Base-by-base conservation (phyloP, 2,797 vertebrate genomes). In the Pseudochromis fuscus region DNA sequence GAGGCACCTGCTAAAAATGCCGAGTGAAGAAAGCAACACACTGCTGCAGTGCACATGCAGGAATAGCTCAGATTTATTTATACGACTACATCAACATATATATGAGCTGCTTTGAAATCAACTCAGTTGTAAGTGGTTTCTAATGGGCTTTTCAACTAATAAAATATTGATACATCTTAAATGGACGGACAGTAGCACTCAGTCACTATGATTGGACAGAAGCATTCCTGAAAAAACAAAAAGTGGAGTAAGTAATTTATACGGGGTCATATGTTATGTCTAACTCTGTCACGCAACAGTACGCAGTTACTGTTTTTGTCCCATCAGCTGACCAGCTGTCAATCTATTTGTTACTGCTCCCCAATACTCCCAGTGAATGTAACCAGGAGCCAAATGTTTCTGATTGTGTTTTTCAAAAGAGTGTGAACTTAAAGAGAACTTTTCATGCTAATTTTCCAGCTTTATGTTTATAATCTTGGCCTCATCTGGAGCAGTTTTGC, bases 161-260 rank as follows among this genome's bases (percentile, higher is more conserved):
- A n/a, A 79, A 79, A 72, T 65, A 80, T 75, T 80, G 21, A 79
- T 75, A 33, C 4, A 7, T 6, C 33, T 45, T 71, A 79, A 77
- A 62, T 58, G 63, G 56, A 67, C 2, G 3, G 50, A 13, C 50
- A 46, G 40, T 1, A 24, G 16, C 11, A 52, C n/a, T 71, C 10
- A 4, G 37, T 45, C 24, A 2, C 7, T 38, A 8, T 15, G 10
- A 50, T 11, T 0, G 1, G 15, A 53, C 50, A 62, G 63, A 68
- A 28, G 40, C 40, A 50, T 21, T 51, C 18, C 23, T 53, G 16
- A 52, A 33, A 40, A 28, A 33, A 50, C 12, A 19, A 51, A 62
- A 27, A 25, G 8, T 6, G n/a, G 7, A 6, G 2, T 48, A 24
- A 56, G 35, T 25, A 24, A 40, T 67, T 61, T 51, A 33, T 44